A percentile compares a stretch with the other conserved stretches of the same genome.
Evolutionary conservation across 1,140 invertebrate species (phyloP).

Genomic region (Drosophila takahashii): DNA sequence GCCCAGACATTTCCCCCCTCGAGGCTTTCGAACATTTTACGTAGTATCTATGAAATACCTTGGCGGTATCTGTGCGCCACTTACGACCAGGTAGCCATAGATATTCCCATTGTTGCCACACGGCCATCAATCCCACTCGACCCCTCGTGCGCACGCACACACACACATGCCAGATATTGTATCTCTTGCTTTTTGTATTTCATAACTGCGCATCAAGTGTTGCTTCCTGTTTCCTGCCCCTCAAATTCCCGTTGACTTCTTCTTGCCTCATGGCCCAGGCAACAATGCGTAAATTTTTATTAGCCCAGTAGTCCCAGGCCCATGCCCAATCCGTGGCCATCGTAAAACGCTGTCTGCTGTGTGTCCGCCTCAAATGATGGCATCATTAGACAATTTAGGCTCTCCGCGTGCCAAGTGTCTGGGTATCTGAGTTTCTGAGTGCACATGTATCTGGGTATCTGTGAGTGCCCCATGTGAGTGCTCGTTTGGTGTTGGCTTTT

Average conservation of each 20-base stretch:
- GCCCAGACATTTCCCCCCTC: not conserved
- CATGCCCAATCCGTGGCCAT: conserved; percentile 37
- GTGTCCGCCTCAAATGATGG: conserved; percentile 66
- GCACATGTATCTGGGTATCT: conserved; percentile 20
- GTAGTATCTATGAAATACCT: conserved; percentile 24
- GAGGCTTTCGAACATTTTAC: not conserved
- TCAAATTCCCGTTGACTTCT: conserved; percentile 18
- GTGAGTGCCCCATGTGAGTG: conserved; percentile 44
- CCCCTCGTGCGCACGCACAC: not conserved
- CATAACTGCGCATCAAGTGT: conserved; percentile 76
- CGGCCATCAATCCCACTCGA: conserved; percentile 31
- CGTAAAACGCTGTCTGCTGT: conserved; percentile 39
- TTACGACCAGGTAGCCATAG: conserved; percentile 36
- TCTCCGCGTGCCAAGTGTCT: conserved; percentile 51
- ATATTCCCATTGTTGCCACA: conserved; percentile 50
- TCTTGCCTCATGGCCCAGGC: conserved; percentile 49
- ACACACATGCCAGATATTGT: conserved; percentile 23
- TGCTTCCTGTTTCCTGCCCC: conserved; percentile 70
- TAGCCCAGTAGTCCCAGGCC: conserved; percentile 44
- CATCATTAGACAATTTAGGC: conserved; percentile 83
- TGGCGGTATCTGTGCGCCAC: conserved; percentile 26
- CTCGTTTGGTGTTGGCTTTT: conserved; percentile 52
- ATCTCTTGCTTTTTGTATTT: conserved; percentile 44
- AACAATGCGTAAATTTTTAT: conserved; percentile 77
- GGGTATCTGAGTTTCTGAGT: conserved; percentile 7